Evolutionary conservation across 2,113 vertebrate genomes (phyloP), one percentile per base, ranked within the genome.

Genomic region (Podilymbus podiceps): DNA sequence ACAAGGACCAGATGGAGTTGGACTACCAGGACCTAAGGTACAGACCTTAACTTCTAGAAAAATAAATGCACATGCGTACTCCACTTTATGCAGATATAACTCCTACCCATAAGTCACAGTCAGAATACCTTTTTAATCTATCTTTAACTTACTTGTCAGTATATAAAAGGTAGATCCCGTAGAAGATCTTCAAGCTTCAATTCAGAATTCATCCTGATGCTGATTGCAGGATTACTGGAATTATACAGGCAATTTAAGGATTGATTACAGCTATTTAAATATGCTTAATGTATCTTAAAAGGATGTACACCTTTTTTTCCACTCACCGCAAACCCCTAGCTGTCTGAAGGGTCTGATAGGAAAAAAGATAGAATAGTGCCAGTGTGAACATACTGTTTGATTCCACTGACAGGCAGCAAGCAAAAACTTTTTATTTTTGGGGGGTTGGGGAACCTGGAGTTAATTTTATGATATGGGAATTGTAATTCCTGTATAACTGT

Each of bases 11-110:
- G 99, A 99, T 75, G 99, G 99, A 91, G 81, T 98, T 82, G 99
- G 99, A 95, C 89, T 99, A 93, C 98, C 98, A 94, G 99, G 99
- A 96, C 98, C 99, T 50, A 99, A 99, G 99, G 99, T 99, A 96
- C 7, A 83, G 81, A 50, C 24, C 12, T 75, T 28, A 82, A 75
- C n/a, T 76, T 76, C 47, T 58, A 76, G 50, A 83, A 82, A 52
- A 88, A 15, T 33, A 95, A 80, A 91, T 22, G 49, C 21, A 40
- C 35, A 22, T 58, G 11, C 64, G 47, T 63, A 55, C 7, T 62
- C 9, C 58, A 24, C 23, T 74, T 74, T 44, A 72, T 13, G n/a
- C 38, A 78, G 69, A 59, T 56, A 24, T 11, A 77, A 40, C 69
- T 93, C 72, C 38, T 50, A 72, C 22, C 8, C 15, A 40, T 3